Conservation (phyloP, 2,113 vertebrate genomes). For the Suncus etruscus region DNA sequence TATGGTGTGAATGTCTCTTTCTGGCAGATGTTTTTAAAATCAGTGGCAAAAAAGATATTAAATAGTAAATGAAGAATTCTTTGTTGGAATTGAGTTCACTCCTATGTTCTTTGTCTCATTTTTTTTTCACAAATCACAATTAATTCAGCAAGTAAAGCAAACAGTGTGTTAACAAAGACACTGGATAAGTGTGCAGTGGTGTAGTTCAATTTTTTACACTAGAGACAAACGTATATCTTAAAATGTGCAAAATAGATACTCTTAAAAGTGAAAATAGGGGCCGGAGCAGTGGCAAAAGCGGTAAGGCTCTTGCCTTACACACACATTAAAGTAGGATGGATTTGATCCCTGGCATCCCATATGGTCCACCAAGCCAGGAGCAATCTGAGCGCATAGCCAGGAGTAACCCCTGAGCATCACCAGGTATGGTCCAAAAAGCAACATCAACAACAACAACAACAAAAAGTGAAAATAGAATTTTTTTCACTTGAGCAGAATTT, state of each 20-base stretch:
- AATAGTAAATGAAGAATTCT: conserved; percentile 55
- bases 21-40: conserved; percentile 51
- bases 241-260: background rate
- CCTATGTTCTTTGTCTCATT: conserved; percentile 14
- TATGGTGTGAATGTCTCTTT: conserved; percentile 10
- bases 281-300: too few relatives aligned
- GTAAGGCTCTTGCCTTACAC: too few relatives aligned
- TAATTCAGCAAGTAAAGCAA: conserved; percentile 17
- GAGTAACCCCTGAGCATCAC: too few relatives aligned
- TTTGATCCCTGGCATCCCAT: too few relatives aligned
- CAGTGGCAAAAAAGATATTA: conserved; percentile 61
- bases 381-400: too few relatives aligned
- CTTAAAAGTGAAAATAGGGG: background rate
- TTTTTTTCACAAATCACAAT: conserved; percentile 57
- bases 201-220: background rate
- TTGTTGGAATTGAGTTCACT: conserved; percentile 52
- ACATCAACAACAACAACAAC: too few relatives aligned
- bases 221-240: background rate
- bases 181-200: background rate
- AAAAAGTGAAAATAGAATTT: background rate
- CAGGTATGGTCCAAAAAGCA: too few relatives aligned
- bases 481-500: background rate
- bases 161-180: background rate
- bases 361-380: too few relatives aligned
- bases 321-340: too few relatives aligned